Evolutionary conservation across 2,888 invertebrate species (phyloP), one percentile per base, ranked within the genome.

Genomic region (Apamea anceps): DNA sequence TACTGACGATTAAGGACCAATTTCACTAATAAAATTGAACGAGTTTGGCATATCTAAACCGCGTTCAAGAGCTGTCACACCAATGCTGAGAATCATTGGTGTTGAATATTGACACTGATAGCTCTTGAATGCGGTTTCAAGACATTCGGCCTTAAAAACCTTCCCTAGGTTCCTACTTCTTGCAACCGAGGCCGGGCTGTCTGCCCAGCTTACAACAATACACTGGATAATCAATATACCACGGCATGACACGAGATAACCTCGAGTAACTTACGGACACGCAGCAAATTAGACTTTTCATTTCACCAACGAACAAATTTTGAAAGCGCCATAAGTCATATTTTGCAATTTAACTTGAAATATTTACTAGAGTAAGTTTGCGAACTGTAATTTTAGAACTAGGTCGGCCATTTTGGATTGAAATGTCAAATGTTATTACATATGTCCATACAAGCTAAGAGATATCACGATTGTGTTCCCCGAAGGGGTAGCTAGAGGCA

Each of bases 341-440:
- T 71, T 81, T 80, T 66, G 67, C 88, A 88, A 90, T 88, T 83
- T 89, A 88, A 80, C 80, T 86, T 88, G 73, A 78, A 70, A 89
- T 79, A 87, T 75, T 81, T 81, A 79, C 54, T 57, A 67, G 32
- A 37, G 45, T 65, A 80, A 83, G 75, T 88, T 88, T 68, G 54
- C 66, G n/a, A 82, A 77, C 70, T 73, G 85, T 73, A 80, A 86
- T 79, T 81, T 74, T 79, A 71, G 66, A 90, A 83, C 75, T 88
- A 48, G 88, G 90, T 88, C 87, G 77, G 76, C 57, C 77, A 79
- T 82, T 75, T 88, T 84, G 63, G 45, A 76, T 65, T 45, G 60
- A 57, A 74, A 70, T 76, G 79, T 81, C 88, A 75, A 70, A 87
- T 77, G 13, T n/a, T 77, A 57, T 70, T 62, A 51, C 60, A 37